Conservation (phyloP, 2,113 vertebrate genomes). For the Lampris megalopsis region DNA sequence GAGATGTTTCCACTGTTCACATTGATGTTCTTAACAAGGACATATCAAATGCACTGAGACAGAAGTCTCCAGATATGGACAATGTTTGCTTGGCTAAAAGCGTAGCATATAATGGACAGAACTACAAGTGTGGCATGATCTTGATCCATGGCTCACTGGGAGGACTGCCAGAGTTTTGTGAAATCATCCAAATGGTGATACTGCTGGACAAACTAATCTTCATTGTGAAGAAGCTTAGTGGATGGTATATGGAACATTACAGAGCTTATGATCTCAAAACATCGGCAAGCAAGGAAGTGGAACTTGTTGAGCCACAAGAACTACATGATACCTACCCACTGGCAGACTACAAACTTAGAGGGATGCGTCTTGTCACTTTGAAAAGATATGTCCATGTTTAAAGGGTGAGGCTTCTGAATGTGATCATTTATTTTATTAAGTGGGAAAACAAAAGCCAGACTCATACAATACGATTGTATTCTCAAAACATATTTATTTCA, state of each 20-base stretch:
- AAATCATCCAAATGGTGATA: constrained; percentile 57
- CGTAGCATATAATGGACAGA: constrained; percentile 31
- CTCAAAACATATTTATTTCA: constrained; percentile 6
- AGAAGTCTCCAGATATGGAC: constrained; percentile 24
- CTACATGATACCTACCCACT: constrained; percentile 37
- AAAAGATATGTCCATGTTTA: neutral
- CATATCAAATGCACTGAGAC: constrained; percentile 25
- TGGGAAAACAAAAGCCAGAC: neutral
- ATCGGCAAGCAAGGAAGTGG: constrained; percentile 34
- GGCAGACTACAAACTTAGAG: constrained; percentile 41
- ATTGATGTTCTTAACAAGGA: constrained; percentile 45
- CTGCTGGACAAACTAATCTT: constrained; percentile 36
- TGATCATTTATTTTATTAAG: neutral
- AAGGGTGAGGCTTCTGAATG: neutral
- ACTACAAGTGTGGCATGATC: constrained; percentile 52
- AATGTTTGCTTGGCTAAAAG: constrained; percentile 42
- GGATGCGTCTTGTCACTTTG: constrained; percentile 27
- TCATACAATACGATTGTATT: neutral
- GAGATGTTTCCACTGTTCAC: constrained; percentile 35
- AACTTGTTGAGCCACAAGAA: constrained; percentile 30
- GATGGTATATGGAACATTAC: constrained; percentile 48
- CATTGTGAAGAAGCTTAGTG: constrained; percentile 37
- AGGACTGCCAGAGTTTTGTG: constrained; percentile 50
- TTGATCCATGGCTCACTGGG: constrained; percentile 45
- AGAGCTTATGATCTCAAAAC: constrained; percentile 41